phyloP scores from a whole-genome alignment of 23 tunicate genomes.

The Ascidia mentula region DNA sequence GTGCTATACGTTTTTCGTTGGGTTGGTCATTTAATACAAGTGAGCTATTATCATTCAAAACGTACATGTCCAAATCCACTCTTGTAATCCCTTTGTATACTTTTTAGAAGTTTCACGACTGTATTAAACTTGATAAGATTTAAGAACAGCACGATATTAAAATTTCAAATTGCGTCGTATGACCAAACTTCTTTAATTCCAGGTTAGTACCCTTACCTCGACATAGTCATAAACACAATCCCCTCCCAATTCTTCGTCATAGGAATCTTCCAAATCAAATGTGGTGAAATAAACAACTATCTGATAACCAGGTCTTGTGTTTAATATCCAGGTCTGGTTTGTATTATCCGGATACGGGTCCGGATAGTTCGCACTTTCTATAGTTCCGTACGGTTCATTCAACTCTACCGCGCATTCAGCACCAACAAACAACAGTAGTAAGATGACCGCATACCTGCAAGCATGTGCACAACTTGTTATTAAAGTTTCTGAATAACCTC shows the following conservation, averaged over 20 bases:
- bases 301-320: slow-evolving; percentile 46
- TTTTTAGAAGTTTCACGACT: too few species aligned
- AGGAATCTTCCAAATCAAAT: slow-evolving; percentile 83
- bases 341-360: slow-evolving; percentile 31
- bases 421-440: neutral
- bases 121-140: too few species aligned
- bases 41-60: too few species aligned
- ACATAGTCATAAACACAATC: slow-evolving; percentile 76
- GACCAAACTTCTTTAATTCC: neutral
- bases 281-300: slow-evolving; percentile 44
- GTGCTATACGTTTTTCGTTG: too few species aligned
- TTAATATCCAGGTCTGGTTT: slow-evolving; percentile 55
- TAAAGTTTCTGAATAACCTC: too few species aligned
- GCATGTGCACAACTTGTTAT: too few species aligned
- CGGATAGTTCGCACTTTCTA: slow-evolving; percentile 58
- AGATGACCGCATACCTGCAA: too few species aligned
- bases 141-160: too few species aligned
- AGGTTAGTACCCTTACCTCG: slow-evolving; percentile 25
- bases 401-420: slow-evolving; percentile 5
- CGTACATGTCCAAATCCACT: too few species aligned
- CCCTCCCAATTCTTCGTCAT: slow-evolving; percentile 61
- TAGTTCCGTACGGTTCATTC: slow-evolving; percentile 30
- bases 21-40: too few species aligned
- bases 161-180: neutral
- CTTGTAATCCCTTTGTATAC: too few species aligned